Percentiles rank a stretch among this genome's conserved stretches.
Conservation (phyloP, 2,888 invertebrate species). For the Ormyrus pomaceus region DNA sequence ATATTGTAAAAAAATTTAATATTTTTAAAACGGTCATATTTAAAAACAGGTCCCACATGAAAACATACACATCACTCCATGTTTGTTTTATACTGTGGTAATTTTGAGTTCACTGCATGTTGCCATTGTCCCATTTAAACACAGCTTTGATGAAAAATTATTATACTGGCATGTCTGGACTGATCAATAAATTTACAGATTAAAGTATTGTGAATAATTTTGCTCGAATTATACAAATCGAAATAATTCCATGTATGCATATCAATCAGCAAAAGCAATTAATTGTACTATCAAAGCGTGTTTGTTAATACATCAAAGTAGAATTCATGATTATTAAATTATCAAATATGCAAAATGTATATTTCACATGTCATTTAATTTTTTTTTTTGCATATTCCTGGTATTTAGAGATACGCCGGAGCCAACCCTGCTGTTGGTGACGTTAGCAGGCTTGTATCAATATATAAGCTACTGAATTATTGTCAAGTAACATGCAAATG, state of each 20-base stretch:
- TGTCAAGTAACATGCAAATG: constrained; percentile 56
- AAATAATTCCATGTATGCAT: no score
- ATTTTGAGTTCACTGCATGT: constrained; percentile 65
- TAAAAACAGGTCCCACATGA: constrained; percentile 41
- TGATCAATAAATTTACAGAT: not conserved
- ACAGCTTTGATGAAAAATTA: constrained; percentile 60
- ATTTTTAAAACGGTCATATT: not conserved
- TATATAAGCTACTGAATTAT: constrained; percentile 48
- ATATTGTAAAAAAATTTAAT: constrained; percentile 62
- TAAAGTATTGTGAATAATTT: not conserved
- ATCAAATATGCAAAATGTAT: not conserved
- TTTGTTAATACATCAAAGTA: no score
- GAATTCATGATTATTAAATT: not conserved
- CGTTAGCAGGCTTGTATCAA: constrained; percentile 61
- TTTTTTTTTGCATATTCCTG: constrained; percentile 47
- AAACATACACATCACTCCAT: constrained; percentile 47
- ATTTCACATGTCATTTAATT: constrained; percentile 26
- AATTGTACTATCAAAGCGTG: no score
- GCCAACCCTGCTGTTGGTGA: constrained; percentile 68
- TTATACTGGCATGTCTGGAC: constrained; percentile 35
- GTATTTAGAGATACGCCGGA: constrained; percentile 33
- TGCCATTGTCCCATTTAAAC: constrained; percentile 58
- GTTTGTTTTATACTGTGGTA: constrained; percentile 65
- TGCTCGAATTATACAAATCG: not conserved
- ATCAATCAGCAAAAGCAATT: no score